Evolutionary conservation across 2,113 vertebrate species (phyloP).

Genomic region (Paramisgurnus dabryanus): DNA sequence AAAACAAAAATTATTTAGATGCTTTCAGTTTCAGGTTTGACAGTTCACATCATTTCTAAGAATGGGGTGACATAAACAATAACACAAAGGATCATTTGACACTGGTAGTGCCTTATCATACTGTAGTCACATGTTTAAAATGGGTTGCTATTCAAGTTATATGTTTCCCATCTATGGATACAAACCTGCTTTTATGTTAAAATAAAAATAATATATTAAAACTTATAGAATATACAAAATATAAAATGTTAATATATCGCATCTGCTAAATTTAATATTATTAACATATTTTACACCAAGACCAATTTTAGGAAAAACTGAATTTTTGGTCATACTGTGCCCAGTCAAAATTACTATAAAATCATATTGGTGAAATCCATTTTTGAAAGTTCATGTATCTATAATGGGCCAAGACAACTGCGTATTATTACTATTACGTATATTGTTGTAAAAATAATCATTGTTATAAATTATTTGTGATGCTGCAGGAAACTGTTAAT

Average conservation of each 20-base stretch:
- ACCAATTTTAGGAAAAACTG: slow-evolving; percentile 9
- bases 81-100: slow-evolving; percentile 35
- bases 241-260: background rate
- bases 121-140: slow-evolving; percentile 29
- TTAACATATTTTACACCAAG: background rate
- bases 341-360: slow-evolving; percentile 36
- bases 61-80: slow-evolving; percentile 6
- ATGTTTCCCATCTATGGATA: slow-evolving; percentile 18
- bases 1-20: background rate
- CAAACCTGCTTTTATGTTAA: background rate
- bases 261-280: slow-evolving; percentile 1
- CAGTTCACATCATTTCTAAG: slow-evolving; percentile 18
- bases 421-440: slow-evolving; percentile 6
- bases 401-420: slow-evolving; percentile 17
- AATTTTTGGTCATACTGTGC: slow-evolving; percentile 21
- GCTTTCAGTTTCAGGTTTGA: slow-evolving; percentile 1
- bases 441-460: background rate
- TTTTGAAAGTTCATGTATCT: slow-evolving; percentile 31
- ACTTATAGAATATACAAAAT: slow-evolving; percentile 3
- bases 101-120: slow-evolving; percentile 55
- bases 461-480: background rate
- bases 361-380: background rate
- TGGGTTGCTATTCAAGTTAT: slow-evolving; percentile 6
- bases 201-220: background rate
- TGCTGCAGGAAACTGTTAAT: background rate